Base-by-base conservation (phyloP, 2,113 vertebrate species). In the Thinocorus orbignyianus region DNA sequence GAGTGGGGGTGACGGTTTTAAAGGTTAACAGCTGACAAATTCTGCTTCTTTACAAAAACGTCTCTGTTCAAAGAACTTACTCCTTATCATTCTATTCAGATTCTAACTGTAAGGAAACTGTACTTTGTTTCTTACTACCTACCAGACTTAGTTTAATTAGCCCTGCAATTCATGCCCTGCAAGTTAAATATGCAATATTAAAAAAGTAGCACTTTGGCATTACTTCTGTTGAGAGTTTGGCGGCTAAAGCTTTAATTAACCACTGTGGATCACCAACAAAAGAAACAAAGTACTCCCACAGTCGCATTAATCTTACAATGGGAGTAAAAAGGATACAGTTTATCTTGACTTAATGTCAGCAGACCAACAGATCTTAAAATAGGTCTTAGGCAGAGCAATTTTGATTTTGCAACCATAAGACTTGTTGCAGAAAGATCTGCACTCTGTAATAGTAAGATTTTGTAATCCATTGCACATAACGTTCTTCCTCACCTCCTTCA, bases 351-450 rank as follows among this genome's bases (percentile, higher is more conserved):
- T 88, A 62, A 86, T 35, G 37, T 28, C 51, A 88, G 28, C 46
- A 69, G 65, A 86, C 11, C 51, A 64, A 76, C 28, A 52, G 78
- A 90, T 30, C 76, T 93, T 77, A 88, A 95, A 93, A 94, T 86
- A 92, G 54, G 44, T 52, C 83, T 71, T 30, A 71, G 51, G 57
- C 91, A 89, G 57, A 84, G 70, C 72, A 84, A 91, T 79, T 74
- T 55, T 86, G 73, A 86, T 96, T 97, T 96, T 95, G 94, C 92
- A 97, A 95, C 81, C 15, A 0, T 6, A 30, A 58, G 72, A 58
- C 62, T 65, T 60, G 68, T 88, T 97, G 96, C 95, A 94, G 78
- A 95, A 96, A 83, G 81, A 83, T 73, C 49, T 93, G 79, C 70
- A 24, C 62, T 37, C 90, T 66, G 92, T 70, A 96, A 96, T 58